Evolutionary conservation across 2,888 invertebrate genomes (phyloP), one percentile per base, ranked within the genome.

Genomic region (Troilus luridus): DNA sequence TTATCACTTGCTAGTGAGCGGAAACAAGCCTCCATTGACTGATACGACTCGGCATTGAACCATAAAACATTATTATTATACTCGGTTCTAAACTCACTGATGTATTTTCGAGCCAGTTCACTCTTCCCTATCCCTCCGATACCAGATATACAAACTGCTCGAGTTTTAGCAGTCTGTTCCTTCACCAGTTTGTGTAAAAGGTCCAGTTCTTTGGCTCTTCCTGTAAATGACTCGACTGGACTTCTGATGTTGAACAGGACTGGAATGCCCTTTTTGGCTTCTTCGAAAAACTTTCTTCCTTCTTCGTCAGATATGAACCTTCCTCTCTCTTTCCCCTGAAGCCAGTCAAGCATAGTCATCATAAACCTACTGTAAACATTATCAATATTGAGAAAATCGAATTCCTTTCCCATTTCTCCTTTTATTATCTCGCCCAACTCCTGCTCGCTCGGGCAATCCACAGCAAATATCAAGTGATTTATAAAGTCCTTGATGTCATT

Each of bases 91-190:
- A 90, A 81, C 5, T 88, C 59, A 24, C 21, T 88, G 17, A 77
- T 62, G 88, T 91, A 92, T 59, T 85, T 88, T 88, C 90, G 91
- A 2, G 89, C 92, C 24, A 92, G 88, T 77, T 92, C 92, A 24
- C 88, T 92, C 88, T 92, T 92, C 12, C 92, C 92, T 6, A 92
- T 90, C 17, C 92, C 92, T 19, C 91, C 92, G 10, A 91, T 59
- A 21, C 92, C 91, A 59, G 88, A 72, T 21, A 91, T 81, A 56
- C 90, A 59, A 17, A 88, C 88, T 0, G 89, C 56, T 85, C 91
- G 67, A 21, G 21, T 27, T 72, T 54, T 88, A 19, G 7, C 59
- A 67, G n/a, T 67, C n/a, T 11, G 0, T 24, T 24, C n/a, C 11
- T 67, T 67, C 1, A 67, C 24, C 24, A 67, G 14, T 24, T 67